A percentile compares a stretch with the other conserved stretches of the same genome.
These are phyloP conservation scores for Ichneumoninae sp. DNA, from an alignment of 2,888 invertebrate species.

Conservation along the genomic window DNA sequence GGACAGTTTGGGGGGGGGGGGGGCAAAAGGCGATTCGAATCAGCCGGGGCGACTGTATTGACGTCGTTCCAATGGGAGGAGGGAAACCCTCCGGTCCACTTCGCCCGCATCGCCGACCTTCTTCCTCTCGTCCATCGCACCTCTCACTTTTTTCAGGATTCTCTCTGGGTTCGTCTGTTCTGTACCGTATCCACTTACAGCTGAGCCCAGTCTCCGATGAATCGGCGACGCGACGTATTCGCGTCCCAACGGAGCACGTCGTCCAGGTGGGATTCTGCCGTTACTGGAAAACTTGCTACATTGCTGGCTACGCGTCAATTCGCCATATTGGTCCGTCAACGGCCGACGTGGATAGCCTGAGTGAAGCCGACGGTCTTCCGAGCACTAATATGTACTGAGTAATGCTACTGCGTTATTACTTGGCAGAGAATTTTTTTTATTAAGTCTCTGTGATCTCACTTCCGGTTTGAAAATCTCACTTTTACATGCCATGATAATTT, in stretches of 20 bases:
- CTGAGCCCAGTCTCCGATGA: constrained; percentile 35
- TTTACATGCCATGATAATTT: background rate
- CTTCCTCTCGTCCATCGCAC: constrained; percentile 20
- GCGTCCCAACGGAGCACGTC: constrained; percentile 69
- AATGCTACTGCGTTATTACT: too few species aligned
- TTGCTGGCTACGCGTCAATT: background rate
- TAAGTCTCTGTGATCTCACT: too few species aligned
- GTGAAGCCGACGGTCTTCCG: too few species aligned
- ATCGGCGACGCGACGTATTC: constrained; percentile 45
- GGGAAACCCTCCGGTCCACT: background rate
- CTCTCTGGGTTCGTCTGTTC: constrained; percentile 34
- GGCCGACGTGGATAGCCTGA: too few species aligned
- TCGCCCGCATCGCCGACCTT: constrained; percentile 2
- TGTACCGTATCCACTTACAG: constrained; percentile 18
- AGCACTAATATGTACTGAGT: too few species aligned
- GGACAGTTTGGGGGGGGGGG: background rate
- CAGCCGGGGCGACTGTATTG: constrained; percentile 13
- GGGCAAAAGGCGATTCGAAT: constrained; percentile 12
- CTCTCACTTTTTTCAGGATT: background rate
- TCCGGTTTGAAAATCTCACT: background rate
- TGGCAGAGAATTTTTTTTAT: too few species aligned
- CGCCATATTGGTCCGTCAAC: background rate
- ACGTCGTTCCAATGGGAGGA: background rate
- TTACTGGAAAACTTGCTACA: constrained; percentile 65
- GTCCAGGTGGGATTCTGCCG: constrained; percentile 72